Percentiles rank a stretch among this genome's conserved stretches.
These are phyloP conservation scores for Saturnia japonica DNA, from an alignment of 2,888 invertebrate species.

Conservation along the genomic window DNA sequence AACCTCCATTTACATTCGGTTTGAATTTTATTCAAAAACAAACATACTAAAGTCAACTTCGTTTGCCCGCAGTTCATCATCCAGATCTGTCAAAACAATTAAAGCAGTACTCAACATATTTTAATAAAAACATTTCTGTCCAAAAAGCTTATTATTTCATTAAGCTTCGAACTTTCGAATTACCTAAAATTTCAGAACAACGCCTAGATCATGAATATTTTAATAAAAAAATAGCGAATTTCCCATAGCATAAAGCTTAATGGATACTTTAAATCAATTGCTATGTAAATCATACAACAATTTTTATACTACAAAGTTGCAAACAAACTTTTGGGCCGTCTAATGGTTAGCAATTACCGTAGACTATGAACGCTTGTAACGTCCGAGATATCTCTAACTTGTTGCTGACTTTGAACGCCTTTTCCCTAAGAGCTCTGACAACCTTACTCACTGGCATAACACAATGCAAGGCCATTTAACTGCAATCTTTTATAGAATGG, in stretches of 20 bases:
- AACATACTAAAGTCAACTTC: conserved; percentile 22
- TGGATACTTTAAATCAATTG: not conserved
- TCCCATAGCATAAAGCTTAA: not conserved
- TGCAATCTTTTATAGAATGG: too few relatives aligned
- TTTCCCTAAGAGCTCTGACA: too few relatives aligned
- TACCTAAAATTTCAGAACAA: not conserved
- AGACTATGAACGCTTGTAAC: too few relatives aligned
- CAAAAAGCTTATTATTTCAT: not conserved
- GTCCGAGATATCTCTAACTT: too few relatives aligned
- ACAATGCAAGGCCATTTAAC: too few relatives aligned
- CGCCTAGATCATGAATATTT: not conserved
- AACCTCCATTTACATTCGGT: conserved; percentile 33
- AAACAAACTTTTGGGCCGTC: too few relatives aligned
- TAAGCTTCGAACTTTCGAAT: not conserved
- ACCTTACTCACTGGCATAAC: too few relatives aligned
- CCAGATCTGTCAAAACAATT: conserved; percentile 14
- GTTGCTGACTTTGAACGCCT: too few relatives aligned
- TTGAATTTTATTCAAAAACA: conserved; percentile 19
- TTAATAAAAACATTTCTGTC: not conserved
- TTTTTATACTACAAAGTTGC: too few relatives aligned
- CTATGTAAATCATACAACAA: not conserved
- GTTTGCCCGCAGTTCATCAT: conserved; percentile 20
- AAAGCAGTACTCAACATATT: not conserved
- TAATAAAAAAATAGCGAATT: not conserved
- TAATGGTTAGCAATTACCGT: too few relatives aligned